phyloP scores from a whole-genome alignment of 2,888 invertebrate species.

The Trissolcus japonicus region DNA sequence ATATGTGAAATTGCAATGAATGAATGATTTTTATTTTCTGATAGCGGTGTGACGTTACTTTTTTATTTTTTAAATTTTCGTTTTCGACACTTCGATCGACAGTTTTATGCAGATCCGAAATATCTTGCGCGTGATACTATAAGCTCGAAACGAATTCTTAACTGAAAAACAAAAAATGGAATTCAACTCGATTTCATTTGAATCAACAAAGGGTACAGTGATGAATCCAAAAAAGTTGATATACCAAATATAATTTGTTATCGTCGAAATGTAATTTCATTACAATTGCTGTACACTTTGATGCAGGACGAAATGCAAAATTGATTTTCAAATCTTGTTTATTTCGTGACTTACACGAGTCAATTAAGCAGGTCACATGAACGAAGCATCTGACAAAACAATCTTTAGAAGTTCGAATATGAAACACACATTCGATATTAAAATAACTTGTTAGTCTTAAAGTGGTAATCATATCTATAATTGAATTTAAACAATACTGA shows the following conservation, averaged over 20 bases:
- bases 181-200: neutral
- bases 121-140: neutral
- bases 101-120: constrained; percentile 2
- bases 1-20: neutral
- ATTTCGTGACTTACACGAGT: constrained; percentile 16
- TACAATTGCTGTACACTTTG: constrained; percentile 10
- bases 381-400: constrained; percentile 40
- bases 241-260: neutral
- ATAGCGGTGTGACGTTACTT: neutral
- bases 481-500: constrained; percentile 37
- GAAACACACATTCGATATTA: constrained; percentile 37
- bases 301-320: neutral
- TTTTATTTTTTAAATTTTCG: neutral
- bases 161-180: neutral
- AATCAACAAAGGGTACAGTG: neutral
- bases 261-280: no score
- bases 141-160: no score
- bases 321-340: constrained; percentile 6
- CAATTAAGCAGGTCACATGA: constrained; percentile 33
- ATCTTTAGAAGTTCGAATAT: constrained; percentile 48
- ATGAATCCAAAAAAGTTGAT: constrained; percentile 2
- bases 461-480: constrained; percentile 42
- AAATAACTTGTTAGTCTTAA: constrained; percentile 42
- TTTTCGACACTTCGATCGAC: neutral
- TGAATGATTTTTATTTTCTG: neutral